Conservation (phyloP, 2,888 invertebrate species). For the Nephrotoma appendiculata region DNA sequence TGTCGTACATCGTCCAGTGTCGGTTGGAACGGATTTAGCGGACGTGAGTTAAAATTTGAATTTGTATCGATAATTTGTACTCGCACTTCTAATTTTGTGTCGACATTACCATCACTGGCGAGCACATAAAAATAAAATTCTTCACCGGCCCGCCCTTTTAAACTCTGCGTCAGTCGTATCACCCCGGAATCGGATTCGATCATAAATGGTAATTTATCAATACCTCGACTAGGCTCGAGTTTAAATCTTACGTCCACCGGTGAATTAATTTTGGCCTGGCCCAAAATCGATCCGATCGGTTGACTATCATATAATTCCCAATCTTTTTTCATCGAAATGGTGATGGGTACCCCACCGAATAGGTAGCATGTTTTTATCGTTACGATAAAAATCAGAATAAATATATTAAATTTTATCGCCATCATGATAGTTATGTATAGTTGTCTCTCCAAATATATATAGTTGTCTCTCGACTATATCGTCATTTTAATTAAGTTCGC, state of each 20-base stretch:
- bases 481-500: neutral
- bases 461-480: neutral
- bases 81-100: conserved; percentile 51
- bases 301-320: neutral
- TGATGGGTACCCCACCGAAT: neutral
- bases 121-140: conserved; percentile 53
- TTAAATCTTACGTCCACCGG: neutral
- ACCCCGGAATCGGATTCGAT: neutral
- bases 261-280: neutral
- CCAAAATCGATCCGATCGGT: neutral
- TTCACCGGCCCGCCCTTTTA: conserved; percentile 41
- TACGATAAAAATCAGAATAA: neutral
- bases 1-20: conserved; percentile 26
- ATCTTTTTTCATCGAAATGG: neutral
- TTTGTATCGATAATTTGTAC: conserved; percentile 37
- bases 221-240: neutral
- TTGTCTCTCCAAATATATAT: neutral
- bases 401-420: neutral
- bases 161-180: neutral
- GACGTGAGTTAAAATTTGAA: conserved; percentile 21
- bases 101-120: conserved; percentile 47
- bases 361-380: neutral
- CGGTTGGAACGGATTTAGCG: conserved; percentile 24
- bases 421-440: neutral
- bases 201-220: neutral